Evolutionary conservation across 2,113 vertebrate genomes (phyloP).

Genomic region (Zosterops pallidus): DNA sequence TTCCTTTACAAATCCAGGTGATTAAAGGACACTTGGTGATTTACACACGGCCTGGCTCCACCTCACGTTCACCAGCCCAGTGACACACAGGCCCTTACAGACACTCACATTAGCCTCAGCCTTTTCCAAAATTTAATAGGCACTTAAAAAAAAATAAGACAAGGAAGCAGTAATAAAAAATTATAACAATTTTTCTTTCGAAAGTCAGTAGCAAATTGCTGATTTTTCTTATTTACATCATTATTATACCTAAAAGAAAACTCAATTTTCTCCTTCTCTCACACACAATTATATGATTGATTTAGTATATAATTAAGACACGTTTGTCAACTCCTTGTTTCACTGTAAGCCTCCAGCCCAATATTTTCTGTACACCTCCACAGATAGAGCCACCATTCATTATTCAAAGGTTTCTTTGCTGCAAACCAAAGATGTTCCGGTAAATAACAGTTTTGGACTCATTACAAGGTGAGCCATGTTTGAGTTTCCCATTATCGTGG

Average conservation of each 20-base stretch:
- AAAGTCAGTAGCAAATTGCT: not conserved
- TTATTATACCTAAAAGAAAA: not conserved
- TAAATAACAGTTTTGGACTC: not conserved
- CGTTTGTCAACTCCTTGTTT: not conserved
- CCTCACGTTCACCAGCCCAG: not conserved
- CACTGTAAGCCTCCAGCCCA: not conserved
- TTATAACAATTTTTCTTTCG: not conserved
- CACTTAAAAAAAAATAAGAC: not conserved
- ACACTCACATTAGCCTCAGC: not conserved
- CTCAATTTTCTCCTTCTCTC: not conserved
- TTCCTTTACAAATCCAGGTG: not conserved
- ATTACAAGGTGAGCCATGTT: not conserved
- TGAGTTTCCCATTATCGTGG: not conserved
- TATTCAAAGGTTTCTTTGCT: not conserved
- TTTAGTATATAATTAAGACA: not conserved
- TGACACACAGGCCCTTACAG: not conserved
- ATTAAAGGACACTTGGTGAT: not conserved
- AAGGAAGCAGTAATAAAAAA: not conserved
- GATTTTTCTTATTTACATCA: not conserved
- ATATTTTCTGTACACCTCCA: not conserved
- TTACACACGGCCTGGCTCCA: not conserved
- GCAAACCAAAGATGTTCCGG: not conserved
- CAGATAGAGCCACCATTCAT: not conserved
- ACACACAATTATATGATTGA: not conserved
- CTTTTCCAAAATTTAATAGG: not conserved